Evolutionary conservation across 1,140 invertebrate genomes (phyloP).

Genomic region (Zaprionus ghesquierei): DNA sequence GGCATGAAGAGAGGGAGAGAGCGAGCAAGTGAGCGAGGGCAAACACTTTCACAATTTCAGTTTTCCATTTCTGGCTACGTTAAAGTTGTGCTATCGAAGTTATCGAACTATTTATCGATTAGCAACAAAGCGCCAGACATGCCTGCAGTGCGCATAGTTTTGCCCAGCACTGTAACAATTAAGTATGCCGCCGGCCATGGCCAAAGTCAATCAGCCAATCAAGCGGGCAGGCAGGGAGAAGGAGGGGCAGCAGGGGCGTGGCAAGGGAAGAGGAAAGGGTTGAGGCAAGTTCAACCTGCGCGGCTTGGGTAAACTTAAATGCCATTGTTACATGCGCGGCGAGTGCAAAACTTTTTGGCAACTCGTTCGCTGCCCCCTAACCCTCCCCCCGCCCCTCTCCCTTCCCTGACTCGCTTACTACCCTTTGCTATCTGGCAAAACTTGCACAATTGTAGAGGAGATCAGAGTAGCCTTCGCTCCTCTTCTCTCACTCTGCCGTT

Average conservation of each 20-base stretch:
- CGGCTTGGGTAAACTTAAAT: conserved; percentile 16
- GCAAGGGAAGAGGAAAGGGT: background rate
- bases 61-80: background rate
- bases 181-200: conserved; percentile 60
- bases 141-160: conserved; percentile 26
- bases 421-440: conserved; percentile 61
- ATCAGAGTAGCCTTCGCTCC: conserved; percentile 33
- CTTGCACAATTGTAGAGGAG: conserved; percentile 69
- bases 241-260: background rate
- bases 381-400: no score
- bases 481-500: background rate
- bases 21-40: background rate
- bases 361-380: conserved; percentile 3
- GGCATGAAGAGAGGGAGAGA: background rate
- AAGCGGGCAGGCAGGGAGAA: conserved; percentile 14
- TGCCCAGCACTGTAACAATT: conserved; percentile 52
- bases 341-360: conserved; percentile 49
- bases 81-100: background rate
- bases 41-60: background rate
- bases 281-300: background rate
- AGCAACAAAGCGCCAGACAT: background rate
- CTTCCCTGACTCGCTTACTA: no score
- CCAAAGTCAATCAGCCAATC: conserved; percentile 76
- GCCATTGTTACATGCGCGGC: conserved; percentile 37
- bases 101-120: background rate